A percentile compares a stretch with the other conserved stretches of the same genome.
phyloP scores from a whole-genome alignment of 2,888 invertebrate species.

The Ennomos quercinarius region DNA sequence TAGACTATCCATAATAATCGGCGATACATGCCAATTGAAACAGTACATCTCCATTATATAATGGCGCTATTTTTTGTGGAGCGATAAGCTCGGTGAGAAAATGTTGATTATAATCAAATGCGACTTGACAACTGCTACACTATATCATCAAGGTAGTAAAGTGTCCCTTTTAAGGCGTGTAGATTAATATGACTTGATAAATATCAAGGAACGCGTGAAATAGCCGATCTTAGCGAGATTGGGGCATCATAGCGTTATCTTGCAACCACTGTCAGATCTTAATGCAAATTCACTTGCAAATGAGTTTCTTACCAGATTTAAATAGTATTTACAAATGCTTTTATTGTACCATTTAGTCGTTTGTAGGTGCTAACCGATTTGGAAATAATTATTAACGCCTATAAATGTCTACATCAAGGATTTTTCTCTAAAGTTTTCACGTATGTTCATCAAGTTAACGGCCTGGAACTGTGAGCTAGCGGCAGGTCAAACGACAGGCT shows the following conservation, averaged over 20 bases:
- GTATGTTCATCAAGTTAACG: slow-evolving; percentile 68
- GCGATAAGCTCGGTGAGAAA: slow-evolving; percentile 45
- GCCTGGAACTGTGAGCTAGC: slow-evolving; percentile 63
- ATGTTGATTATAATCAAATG: slow-evolving; percentile 47
- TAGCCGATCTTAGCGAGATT: slow-evolving; percentile 62
- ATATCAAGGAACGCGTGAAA: slow-evolving; percentile 54
- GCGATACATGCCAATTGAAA: slow-evolving; percentile 55
- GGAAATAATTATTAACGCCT: too few species aligned
- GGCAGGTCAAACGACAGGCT: slow-evolving; percentile 42
- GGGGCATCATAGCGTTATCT: slow-evolving; percentile 64
- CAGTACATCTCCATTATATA: slow-evolving; percentile 50
- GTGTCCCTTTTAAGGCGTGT: slow-evolving; percentile 56
- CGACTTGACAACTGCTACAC: slow-evolving; percentile 46
- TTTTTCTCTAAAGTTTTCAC: neutral
- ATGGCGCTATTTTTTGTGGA: slow-evolving; percentile 48
- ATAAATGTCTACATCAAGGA: too few species aligned
- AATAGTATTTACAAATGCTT: slow-evolving; percentile 2
- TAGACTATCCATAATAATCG: slow-evolving; percentile 48
- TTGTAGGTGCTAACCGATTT: too few species aligned
- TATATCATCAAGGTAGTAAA: slow-evolving; percentile 46
- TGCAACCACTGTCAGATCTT: slow-evolving; percentile 59
- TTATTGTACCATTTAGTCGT: too few species aligned
- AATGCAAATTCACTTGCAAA: slow-evolving; percentile 64
- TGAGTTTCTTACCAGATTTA: slow-evolving; percentile 46
- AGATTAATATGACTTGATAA: slow-evolving; percentile 58